phyloP scores from a whole-genome alignment of 2,888 invertebrate species.

The Mesorhabditis sp. region DNA sequence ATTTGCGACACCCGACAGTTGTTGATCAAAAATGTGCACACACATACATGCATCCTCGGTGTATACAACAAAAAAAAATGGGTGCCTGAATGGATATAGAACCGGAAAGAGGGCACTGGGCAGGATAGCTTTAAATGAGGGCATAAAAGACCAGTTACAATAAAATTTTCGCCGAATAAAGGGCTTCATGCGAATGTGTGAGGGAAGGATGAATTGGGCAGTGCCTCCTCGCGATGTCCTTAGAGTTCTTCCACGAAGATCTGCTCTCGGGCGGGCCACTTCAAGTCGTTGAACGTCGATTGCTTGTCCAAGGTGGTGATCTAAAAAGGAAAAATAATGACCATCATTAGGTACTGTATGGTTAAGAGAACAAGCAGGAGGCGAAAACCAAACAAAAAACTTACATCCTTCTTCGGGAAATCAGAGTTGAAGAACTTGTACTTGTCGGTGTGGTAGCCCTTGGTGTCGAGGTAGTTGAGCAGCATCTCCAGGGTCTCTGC shows the following conservation, averaged over 20 bases:
- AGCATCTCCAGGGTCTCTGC: conserved; percentile 32
- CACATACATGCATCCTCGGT: too few species aligned
- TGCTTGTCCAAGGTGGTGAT: conserved; percentile 74
- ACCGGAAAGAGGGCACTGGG: too few species aligned
- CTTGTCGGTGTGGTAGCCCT: conserved; percentile 40
- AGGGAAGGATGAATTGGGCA: too few species aligned
- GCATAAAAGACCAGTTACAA: too few species aligned
- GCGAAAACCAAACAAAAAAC: conserved; percentile 6
- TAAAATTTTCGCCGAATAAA: too few species aligned
- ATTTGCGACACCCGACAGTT: too few species aligned
- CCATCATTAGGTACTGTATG: neutral
- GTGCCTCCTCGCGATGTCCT: conserved; percentile 49
- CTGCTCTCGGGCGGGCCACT: conserved; percentile 88
- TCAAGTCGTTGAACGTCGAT: conserved; percentile 76
- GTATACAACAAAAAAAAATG: too few species aligned
- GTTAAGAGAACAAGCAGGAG: too few species aligned
- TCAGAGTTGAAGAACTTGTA: conserved; percentile 51
- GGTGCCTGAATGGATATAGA: too few species aligned
- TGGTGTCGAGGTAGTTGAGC: conserved; percentile 40
- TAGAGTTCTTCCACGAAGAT: conserved; percentile 89
- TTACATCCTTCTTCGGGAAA: conserved; percentile 50
- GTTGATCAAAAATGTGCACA: too few species aligned
- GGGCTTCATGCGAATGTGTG: too few species aligned
- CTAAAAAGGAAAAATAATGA: conserved; percentile 63
- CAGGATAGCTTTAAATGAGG: too few species aligned